Conservation (phyloP, 2,797 vertebrate species). For the Schizopygopsis pylzovi region DNA sequence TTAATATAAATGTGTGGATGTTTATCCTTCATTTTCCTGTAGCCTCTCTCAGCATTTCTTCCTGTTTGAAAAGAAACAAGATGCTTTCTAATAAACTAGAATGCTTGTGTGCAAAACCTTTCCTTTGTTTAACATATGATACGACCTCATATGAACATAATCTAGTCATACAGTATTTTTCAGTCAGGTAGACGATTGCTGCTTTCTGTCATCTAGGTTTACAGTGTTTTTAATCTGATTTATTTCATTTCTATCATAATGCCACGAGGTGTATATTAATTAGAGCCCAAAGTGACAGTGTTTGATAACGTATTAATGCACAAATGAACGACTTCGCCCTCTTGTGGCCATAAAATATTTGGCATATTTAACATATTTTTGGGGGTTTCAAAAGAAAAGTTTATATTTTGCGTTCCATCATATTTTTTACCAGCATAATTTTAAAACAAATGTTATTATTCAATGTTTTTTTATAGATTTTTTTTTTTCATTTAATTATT, state of each 20-base stretch:
- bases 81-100: too few relatives aligned
- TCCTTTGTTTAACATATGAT: neutral
- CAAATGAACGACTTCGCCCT: neutral
- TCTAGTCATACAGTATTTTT: neutral
- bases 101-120: neutral
- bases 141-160: neutral
- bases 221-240: neutral
- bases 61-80: neutral
- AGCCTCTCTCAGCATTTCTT: too few relatives aligned
- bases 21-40: too few relatives aligned
- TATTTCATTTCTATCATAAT: neutral
- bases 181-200: neutral
- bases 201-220: too few relatives aligned
- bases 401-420: too few relatives aligned
- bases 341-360: neutral
- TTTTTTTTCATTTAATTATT: too few relatives aligned
- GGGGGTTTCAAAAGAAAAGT: neutral
- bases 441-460: too few relatives aligned
- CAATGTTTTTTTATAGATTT: neutral
- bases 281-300: too few relatives aligned
- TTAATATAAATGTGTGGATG: too few relatives aligned
- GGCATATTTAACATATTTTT: neutral
- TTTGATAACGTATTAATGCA: neutral
- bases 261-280: neutral
- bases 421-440: too few relatives aligned